Evolutionary conservation across 1,140 invertebrate species (phyloP).

Genomic region (Procambarus clarkii): DNA sequence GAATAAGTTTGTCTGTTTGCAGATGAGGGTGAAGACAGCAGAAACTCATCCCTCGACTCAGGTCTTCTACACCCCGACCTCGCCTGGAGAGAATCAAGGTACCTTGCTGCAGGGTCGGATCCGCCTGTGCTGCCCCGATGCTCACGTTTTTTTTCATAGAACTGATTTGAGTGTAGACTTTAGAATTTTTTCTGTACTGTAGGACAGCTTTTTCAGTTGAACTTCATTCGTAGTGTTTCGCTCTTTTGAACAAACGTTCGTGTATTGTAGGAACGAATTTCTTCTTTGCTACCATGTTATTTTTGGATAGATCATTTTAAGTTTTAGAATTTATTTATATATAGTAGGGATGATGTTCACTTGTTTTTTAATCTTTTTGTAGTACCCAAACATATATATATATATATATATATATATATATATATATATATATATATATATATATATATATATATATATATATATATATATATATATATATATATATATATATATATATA

Average conservation of each 20-base stretch:
- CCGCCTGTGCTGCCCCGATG: neutral
- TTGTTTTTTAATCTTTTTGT: neutral
- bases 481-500: too few species aligned
- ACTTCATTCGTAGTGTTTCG: neutral
- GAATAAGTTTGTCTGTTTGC: neutral
- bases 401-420: constrained; percentile 1
- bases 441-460: neutral
- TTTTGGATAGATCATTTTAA: neutral
- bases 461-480: too few species aligned
- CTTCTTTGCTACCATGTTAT: neutral
- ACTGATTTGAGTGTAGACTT: constrained; percentile 1
- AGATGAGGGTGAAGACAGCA: constrained; percentile 77
- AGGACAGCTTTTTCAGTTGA: neutral
- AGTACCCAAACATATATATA: neutral
- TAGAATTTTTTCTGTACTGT: neutral
- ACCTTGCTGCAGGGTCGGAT: neutral
- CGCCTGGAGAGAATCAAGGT: constrained; percentile 80
- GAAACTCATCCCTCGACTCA: constrained; percentile 72
- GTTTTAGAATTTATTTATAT: neutral
- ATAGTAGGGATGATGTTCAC: neutral
- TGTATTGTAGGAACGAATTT: neutral
- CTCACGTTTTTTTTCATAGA: neutral
- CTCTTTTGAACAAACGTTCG: neutral
- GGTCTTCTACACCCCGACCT: constrained; percentile 87
- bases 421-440: constrained; percentile 1